phyloP scores from a whole-genome alignment of 2,113 vertebrate species.

The Tyrannus savana region DNA sequence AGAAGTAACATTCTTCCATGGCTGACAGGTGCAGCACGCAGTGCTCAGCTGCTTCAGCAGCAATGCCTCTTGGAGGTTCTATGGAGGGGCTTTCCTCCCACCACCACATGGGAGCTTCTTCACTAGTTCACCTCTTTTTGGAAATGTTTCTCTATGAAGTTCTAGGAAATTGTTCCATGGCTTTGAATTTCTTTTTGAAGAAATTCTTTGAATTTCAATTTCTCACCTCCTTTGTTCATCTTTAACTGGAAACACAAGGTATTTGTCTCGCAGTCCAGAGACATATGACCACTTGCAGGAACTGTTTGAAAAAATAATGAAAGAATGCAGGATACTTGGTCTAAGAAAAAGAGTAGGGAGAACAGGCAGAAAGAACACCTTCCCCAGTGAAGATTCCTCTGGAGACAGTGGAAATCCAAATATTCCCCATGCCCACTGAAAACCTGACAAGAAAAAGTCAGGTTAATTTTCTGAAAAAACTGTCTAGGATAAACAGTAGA shows the following conservation, averaged over 20 bases:
- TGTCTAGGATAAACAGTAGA: neutral
- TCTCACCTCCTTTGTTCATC: neutral
- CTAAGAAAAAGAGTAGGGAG: neutral
- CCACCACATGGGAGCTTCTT: rapidly evolving
- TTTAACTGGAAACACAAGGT: neutral
- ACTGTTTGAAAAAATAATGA: neutral
- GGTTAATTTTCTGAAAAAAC: neutral
- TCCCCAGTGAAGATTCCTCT: neutral
- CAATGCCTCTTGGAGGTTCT: neutral
- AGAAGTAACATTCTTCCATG: neutral
- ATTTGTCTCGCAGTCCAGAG: neutral
- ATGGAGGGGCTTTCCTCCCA: neutral
- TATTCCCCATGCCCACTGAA: neutral
- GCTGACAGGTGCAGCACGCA: neutral
- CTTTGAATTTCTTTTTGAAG: neutral
- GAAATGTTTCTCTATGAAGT: neutral
- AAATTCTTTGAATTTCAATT: neutral
- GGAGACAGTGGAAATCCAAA: neutral
- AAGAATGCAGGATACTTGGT: neutral
- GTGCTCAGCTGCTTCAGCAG: neutral
- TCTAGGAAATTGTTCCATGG: neutral
- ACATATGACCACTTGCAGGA: neutral
- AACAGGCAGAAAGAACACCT: neutral
- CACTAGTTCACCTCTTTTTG: neutral
- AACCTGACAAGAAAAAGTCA: neutral